Evolutionary conservation across 2,113 vertebrate genomes (phyloP), one percentile per base, ranked within the genome.

Genomic region (Herpetotheres cachinnans): DNA sequence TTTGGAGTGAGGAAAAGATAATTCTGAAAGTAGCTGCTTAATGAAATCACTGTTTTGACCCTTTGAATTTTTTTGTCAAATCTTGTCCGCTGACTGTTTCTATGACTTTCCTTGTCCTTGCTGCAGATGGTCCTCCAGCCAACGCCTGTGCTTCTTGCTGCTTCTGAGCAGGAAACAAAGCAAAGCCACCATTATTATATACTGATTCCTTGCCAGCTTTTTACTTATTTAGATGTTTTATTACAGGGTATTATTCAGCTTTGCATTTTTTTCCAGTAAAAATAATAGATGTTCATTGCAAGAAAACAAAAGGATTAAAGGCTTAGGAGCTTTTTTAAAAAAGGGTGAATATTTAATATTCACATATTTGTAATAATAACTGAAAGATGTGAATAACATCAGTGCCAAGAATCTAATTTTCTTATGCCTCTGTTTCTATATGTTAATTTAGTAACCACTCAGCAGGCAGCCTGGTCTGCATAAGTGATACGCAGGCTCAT

Each of bases 101-200:
- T 22, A 0, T 89, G 96, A 94, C 94, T 94, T 96, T 90, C 71
- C 52, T 88, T 77, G 91, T 90, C 92, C 94, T 95, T 96, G 92
- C 55, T 95, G 82, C 95, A 97, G 95, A 93, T 91, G 89, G 91
- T 93, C 62, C 84, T 89, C 15, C 91, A 92, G 89, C 26, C 95
- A 78, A 56, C 1, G 46, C 72, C 86, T 59, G 66, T 21, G 46
- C 4, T 74, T 86, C 95, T 96, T 65, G 89, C 92, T 94, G 92
- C 79, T 95, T 40, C 93, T 29, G 40, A 93, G 84, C 50, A 94
- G 79, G 94, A 87, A 94, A 87, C 82, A 91, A 91, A 96, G 82
- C 73, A 95, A 79, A 96, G 59, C 74, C 81, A 90, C 85, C 24
- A 1, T 77, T 69, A 46, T 89, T 32, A 63, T 11, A 32, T 16